Percentiles rank a stretch among this genome's conserved stretches.
These are phyloP conservation scores for Dugesia japonica DNA, from an alignment of 2,888 invertebrate species.

Conservation along the genomic window DNA sequence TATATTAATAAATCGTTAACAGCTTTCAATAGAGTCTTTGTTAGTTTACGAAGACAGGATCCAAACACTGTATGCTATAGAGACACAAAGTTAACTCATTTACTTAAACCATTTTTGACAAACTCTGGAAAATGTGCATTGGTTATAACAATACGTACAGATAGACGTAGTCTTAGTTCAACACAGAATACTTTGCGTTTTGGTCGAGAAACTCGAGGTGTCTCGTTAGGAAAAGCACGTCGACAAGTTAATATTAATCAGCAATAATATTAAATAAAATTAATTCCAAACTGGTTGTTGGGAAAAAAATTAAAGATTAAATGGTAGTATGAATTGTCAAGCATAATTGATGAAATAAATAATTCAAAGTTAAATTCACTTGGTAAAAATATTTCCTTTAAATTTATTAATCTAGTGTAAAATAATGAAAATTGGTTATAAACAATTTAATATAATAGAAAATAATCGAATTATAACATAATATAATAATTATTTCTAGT, in stretches of 20 bases:
- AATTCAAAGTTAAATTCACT: no score
- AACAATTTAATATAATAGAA: no score
- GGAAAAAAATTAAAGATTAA: no score
- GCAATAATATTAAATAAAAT: background rate
- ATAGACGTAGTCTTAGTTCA: conserved; percentile 22
- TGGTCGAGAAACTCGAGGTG: conserved; percentile 29
- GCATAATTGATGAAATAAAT: no score
- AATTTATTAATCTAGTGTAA: no score
- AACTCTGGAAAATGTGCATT: conserved; percentile 30
- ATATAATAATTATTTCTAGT: no score
- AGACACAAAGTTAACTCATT: conserved; percentile 30
- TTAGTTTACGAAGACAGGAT: conserved; percentile 20
- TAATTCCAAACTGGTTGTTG: no score
- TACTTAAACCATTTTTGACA: conserved; percentile 30
- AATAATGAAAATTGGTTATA: no score
- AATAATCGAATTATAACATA: no score
- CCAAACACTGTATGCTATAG: conserved; percentile 28
- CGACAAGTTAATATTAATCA: conserved; percentile 25
- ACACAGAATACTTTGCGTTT: conserved; percentile 27
- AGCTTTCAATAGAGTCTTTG: conserved; percentile 30
- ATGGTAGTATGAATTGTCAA: no score
- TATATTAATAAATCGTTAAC: conserved; percentile 31
- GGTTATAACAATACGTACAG: conserved; percentile 26
- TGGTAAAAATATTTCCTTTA: no score
- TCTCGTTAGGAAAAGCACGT: conserved; percentile 24